phyloP scores from a whole-genome alignment of 1,140 invertebrate species.

The Pissodes strobi region DNA sequence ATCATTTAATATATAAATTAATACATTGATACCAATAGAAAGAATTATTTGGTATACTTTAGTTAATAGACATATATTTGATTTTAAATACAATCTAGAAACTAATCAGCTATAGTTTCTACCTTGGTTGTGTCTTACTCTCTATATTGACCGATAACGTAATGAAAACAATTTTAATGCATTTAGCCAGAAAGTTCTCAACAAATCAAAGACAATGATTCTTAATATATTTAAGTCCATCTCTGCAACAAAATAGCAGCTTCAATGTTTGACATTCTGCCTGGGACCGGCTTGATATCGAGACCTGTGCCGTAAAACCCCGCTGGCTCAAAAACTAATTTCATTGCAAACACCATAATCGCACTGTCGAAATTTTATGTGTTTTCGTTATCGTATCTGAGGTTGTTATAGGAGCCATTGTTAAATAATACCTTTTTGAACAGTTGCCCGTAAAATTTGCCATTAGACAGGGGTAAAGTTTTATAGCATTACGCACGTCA shows the following conservation, averaged over 20 bases:
- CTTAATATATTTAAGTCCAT: conserved; percentile 5
- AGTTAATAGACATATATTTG: too few species aligned
- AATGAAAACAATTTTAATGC: too few species aligned
- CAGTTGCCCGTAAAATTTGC: conserved; percentile 1
- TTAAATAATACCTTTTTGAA: conserved; percentile 5
- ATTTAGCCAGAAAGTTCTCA: too few species aligned
- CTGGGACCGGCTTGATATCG: conserved; percentile 16
- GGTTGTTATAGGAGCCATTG: conserved; percentile 17
- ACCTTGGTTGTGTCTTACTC: too few species aligned
- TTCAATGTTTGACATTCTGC: background rate
- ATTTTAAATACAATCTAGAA: too few species aligned
- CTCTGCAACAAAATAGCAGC: background rate
- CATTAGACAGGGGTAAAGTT: background rate
- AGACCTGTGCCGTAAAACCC: conserved; percentile 18
- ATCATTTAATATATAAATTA: too few species aligned
- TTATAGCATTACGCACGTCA: background rate
- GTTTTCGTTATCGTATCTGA: conserved; percentile 9
- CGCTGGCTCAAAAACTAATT: conserved; percentile 18
- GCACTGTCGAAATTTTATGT: conserved; percentile 25
- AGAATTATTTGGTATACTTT: too few species aligned
- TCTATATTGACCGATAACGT: too few species aligned
- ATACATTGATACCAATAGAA: too few species aligned
- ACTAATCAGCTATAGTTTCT: too few species aligned
- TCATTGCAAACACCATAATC: conserved; percentile 29
- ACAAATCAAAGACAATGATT: too few species aligned